Evolutionary conservation across 2,113 vertebrate genomes (phyloP).

Genomic region (Macrotus californicus): DNA sequence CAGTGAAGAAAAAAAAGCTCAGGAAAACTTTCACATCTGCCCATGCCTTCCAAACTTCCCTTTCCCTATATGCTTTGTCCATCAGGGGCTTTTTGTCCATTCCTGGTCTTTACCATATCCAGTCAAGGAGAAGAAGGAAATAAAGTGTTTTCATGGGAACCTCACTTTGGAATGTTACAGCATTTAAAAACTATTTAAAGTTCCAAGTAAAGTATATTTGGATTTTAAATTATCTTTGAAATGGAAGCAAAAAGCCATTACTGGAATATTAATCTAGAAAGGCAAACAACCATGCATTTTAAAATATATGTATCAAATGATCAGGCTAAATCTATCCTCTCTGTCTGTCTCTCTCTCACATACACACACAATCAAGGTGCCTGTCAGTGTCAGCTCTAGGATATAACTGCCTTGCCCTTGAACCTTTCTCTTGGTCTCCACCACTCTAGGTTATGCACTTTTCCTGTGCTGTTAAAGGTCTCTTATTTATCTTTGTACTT

Average conservation of each 20-base stretch:
- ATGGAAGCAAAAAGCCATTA: neutral
- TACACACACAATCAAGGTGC: neutral
- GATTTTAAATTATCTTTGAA: neutral
- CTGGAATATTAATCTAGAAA: neutral
- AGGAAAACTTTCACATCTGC: neutral
- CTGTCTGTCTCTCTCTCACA: neutral
- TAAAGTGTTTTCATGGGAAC: neutral
- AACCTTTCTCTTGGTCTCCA: neutral
- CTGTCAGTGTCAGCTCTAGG: neutral
- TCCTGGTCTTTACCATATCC: neutral
- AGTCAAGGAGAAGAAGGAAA: neutral
- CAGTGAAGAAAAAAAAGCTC: neutral
- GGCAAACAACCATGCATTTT: neutral
- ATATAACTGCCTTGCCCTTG: neutral
- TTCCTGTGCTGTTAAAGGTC: neutral
- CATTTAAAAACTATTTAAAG: neutral
- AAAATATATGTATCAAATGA: neutral
- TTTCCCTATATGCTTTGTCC: neutral
- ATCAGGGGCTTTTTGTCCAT: neutral
- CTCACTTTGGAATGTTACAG: neutral
- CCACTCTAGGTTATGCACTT: rapidly evolving
- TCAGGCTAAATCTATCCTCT: neutral
- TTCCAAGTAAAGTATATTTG: neutral
- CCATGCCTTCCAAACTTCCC: neutral
- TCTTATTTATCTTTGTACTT: neutral